Base-by-base conservation (phyloP, 2,797 vertebrate species). In the Pterois miles region DNA sequence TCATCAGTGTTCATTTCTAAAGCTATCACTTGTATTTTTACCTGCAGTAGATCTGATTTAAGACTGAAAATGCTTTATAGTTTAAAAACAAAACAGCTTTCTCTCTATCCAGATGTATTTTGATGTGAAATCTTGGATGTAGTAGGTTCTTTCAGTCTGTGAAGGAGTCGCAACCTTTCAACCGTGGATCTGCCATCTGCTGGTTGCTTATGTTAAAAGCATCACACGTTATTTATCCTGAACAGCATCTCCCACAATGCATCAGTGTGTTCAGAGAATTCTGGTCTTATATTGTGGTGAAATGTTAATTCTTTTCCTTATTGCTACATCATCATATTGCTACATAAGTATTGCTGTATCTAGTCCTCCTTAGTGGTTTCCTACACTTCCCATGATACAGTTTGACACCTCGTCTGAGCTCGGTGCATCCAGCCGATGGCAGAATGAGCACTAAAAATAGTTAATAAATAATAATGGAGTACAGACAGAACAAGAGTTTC, bases 101-200 rank as follows among this genome's bases (percentile, higher is more conserved):
- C 18, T 67, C 13, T 74, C 53, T 53, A 31, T 65, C 25, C 25
- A 58, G 13, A 40, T 12, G 78, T 70, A 23, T 20, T 25, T 38
- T 40, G 34, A 43, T 64, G 22, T 70, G 31, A 71, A 9, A 40
- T 25, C 33, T 46, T 65, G 43, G 31, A 33, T 59, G 29, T 14
- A 5, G 4, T 14, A 12, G 25, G 5, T 50, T 29, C 22, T 62
- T n/a, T 72, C 14, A 40, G 25, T 40, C 22, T 31, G 16, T 74
- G 33, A 48, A 25, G 33, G 27, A 52, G 48, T 43, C n/a, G 20
- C 23, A 56, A 59, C 50, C 57, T 48, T 58, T 58, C 23, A 69
- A 8, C 14, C 53, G 34, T 23, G 8, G 22, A 3, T 48, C 65
- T 87, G 54, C 73, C 73, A 74, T 59, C 76, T 86, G 65, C 85